Evolutionary conservation across 2,113 vertebrate species (phyloP).

Genomic region (Syngnathus typhle): DNA sequence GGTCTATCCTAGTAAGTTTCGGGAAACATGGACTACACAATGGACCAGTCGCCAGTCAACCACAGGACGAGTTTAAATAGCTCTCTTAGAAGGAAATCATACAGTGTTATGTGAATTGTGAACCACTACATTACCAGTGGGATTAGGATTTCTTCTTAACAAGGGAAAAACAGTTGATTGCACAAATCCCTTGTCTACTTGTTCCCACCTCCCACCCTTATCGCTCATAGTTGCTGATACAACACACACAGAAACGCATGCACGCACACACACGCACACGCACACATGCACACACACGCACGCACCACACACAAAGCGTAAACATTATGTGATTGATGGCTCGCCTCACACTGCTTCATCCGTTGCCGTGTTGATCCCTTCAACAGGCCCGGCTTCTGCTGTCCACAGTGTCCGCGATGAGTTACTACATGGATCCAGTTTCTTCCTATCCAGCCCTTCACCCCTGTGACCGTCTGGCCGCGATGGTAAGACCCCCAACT

Average conservation of each 20-base stretch:
- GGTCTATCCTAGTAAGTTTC: background rate
- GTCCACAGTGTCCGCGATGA: slow-evolving; percentile 73
- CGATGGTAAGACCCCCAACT: slow-evolving; percentile 77
- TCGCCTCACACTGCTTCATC: slow-evolving; percentile 33
- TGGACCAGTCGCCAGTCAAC: background rate
- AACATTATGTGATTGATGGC: slow-evolving; percentile 65
- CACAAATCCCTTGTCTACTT: slow-evolving; percentile 3
- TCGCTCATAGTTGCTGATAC: background rate
- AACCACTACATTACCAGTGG: background rate
- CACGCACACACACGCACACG: background rate
- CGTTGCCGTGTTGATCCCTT: slow-evolving; percentile 60
- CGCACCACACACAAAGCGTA: slow-evolving; percentile 42
- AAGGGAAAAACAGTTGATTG: slow-evolving; percentile 13
- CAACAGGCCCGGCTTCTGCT: slow-evolving; percentile 60
- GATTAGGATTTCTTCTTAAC: background rate
- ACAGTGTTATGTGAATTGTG: background rate
- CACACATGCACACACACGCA: slow-evolving; percentile 8
- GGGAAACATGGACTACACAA: background rate
- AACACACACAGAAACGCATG: background rate
- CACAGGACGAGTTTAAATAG: background rate
- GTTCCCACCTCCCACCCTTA: background rate
- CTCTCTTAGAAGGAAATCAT: background rate
- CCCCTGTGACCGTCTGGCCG: slow-evolving; percentile 68
- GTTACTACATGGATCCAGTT: slow-evolving; percentile 84
- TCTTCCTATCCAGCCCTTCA: slow-evolving; percentile 71